Base-by-base conservation (phyloP, 2,797 vertebrate species). In the Taeniopygia guttata region DNA sequence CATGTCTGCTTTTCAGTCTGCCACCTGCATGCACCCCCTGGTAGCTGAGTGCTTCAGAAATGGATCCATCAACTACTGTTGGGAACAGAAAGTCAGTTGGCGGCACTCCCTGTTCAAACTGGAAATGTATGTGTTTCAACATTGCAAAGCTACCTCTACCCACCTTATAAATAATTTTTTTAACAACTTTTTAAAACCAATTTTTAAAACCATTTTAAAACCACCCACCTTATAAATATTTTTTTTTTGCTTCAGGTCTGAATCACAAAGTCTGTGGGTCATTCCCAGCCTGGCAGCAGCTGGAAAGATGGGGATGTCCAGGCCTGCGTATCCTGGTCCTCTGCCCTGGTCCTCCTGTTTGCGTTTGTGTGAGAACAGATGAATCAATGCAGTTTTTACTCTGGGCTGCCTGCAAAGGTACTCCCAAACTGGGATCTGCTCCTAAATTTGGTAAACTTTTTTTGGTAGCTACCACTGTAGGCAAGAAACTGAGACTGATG, bases 31-130 rank as follows among this genome's bases (percentile, higher is more conserved):
- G n/a, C 78, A 82, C 45, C n/a, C 59, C 46, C n/a, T 3, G 12
- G 17, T 32, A 77, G 56, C 56, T 46, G 70, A 81, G 36, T 54
- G 42, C 68, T 34, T 64, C 66, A 81, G 52, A 92, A 96, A 91
- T 19, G 46, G 45, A 78, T 78, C 75, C 25, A 27, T 78, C 63
- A 70, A 3, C 77, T 42, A 70, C 51, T 36, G 27, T 72, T 72
- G 32, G 58, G 73, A 77, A 34, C 58, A 84, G 27, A 67, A 68
- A 76, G 48, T 64, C 58, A 79, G 64, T 20, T 0, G 0, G n/a
- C 52, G 38, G 49, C 30, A 46, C 15, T 54, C 62, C 3, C 7
- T 26, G 62, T 22, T 90, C 63, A 62, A 40, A 62, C 20, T 34
- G 62, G 48, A 86, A 91, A 91, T 15, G 8, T 17, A 69, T 25